Conservation (phyloP, 2,113 vertebrate species). For the Catagonus wagneri region DNA sequence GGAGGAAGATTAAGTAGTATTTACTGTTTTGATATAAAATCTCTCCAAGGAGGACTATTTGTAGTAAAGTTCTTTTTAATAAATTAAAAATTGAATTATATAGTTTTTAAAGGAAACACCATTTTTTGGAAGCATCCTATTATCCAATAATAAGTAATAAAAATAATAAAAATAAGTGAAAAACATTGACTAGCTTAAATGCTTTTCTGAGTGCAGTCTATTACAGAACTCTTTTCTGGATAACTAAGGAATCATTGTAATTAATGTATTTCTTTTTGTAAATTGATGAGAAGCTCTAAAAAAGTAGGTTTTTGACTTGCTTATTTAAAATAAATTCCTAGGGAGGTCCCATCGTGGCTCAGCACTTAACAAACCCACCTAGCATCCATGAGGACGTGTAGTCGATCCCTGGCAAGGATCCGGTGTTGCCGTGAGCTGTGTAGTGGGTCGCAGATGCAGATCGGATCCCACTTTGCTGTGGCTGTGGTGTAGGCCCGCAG, state of each 20-base stretch:
- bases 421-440: too few relatives aligned
- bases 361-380: too few relatives aligned
- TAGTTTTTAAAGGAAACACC: neutral
- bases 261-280: constrained; percentile 13
- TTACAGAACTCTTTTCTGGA: neutral
- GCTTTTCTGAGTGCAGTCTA: neutral
- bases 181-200: neutral
- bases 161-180: neutral
- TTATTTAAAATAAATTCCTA: constrained; percentile 14
- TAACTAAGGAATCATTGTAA: neutral
- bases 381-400: too few relatives aligned
- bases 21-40: neutral
- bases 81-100: neutral
- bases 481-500: too few relatives aligned
- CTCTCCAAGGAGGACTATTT: neutral
- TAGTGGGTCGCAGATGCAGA: too few relatives aligned
- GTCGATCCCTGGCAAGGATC: too few relatives aligned
- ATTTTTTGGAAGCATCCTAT: neutral
- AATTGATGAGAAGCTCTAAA: neutral
- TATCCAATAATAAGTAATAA: too few relatives aligned
- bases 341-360: too few relatives aligned
- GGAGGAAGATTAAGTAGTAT: neutral
- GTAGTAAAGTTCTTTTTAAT: constrained; percentile 14
- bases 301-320: neutral
- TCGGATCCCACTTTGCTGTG: too few relatives aligned